Base-by-base conservation (phyloP, 2,113 vertebrate genomes). In the Xyliphius kryptos region DNA sequence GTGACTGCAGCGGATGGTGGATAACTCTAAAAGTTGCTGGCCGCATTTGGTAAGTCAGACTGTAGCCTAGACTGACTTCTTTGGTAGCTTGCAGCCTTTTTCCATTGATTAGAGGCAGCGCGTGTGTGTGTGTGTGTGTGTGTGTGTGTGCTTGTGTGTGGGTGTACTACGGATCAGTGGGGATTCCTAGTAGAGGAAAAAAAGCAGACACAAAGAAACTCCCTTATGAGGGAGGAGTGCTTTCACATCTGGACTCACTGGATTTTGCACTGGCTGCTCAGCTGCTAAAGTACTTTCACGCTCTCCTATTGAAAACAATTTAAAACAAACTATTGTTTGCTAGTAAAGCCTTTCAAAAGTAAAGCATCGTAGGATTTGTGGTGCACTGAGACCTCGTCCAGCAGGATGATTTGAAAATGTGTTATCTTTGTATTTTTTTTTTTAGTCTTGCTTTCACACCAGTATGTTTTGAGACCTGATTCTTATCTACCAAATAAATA, bases 201-300 rank as follows among this genome's bases (percentile, higher is more conserved):
- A 69, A 69, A 38, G 85, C 87, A 89, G 61, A 1, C 75, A 63
- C 72, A 79, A 88, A 90, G 87, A 87, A 89, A 86, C 85, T 87
- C 90, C 85, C 86, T 82, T 54, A 81, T 85, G 68, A 69, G 87
- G 83, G 80, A 79, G 69, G 43, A 46, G 43, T 46, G 43, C 14
- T 46, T 46, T 46, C 43, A 46, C 43, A 46, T 46, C 43, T 46
- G 43, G 43, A 46, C 43, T 46, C 14, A 6, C n/a, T 46, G 43
- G 43, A 46, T 46, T n/a, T 46, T 46, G 6, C 12, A 46, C 43
- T 46, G 14, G 43, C 88, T 83, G 74, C 47, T 75, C 8, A 5
- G 0, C 76, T 1, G 58, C 74, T 76, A 52, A 67, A 74, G 15
- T 56, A 48, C 48, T 64, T 56, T 61, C 65, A 37, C 15, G 10